A percentile compares a stretch with the other conserved stretches of the same genome.
phyloP scores from a whole-genome alignment of 1,140 invertebrate species.

The Drosophila eugracilis region DNA sequence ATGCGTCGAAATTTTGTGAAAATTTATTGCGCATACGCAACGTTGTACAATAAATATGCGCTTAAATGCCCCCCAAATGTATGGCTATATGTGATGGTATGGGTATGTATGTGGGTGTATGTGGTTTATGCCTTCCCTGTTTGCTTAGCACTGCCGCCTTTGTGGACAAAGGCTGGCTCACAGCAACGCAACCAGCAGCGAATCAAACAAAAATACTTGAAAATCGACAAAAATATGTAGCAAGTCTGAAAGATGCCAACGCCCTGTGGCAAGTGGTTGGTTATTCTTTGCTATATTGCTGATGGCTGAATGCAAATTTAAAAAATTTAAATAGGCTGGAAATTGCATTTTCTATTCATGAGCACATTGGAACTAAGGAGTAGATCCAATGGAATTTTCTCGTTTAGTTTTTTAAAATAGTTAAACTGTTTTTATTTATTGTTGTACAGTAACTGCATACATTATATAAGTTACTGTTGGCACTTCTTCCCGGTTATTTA shows the following conservation, averaged over 20 bases:
- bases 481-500: too few relatives aligned
- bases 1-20: slow-evolving; percentile 80
- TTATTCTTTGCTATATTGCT: not conserved
- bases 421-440: too few relatives aligned
- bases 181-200: slow-evolving; percentile 52
- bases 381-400: not conserved
- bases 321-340: not conserved
- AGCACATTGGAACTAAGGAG: not conserved
- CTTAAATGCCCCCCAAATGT: slow-evolving; percentile 66
- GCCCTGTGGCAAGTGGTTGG: not conserved
- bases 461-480: too few relatives aligned
- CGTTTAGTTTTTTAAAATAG: not conserved
- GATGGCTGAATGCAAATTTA: not conserved
- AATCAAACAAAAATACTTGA: slow-evolving; percentile 13
- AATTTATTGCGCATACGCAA: slow-evolving; percentile 81
- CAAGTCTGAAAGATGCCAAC: not conserved
- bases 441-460: too few relatives aligned
- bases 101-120: slow-evolving; percentile 15
- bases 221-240: slow-evolving; percentile 16
- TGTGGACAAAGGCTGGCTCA: slow-evolving; percentile 54
- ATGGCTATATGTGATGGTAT: not conserved
- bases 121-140: slow-evolving; percentile 38
- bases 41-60: slow-evolving; percentile 79
- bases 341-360: slow-evolving; percentile 7
- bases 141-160: slow-evolving; percentile 64